phyloP scores from a whole-genome alignment of 2,797 vertebrate genomes.

The Hephaestus fuliginosus region DNA sequence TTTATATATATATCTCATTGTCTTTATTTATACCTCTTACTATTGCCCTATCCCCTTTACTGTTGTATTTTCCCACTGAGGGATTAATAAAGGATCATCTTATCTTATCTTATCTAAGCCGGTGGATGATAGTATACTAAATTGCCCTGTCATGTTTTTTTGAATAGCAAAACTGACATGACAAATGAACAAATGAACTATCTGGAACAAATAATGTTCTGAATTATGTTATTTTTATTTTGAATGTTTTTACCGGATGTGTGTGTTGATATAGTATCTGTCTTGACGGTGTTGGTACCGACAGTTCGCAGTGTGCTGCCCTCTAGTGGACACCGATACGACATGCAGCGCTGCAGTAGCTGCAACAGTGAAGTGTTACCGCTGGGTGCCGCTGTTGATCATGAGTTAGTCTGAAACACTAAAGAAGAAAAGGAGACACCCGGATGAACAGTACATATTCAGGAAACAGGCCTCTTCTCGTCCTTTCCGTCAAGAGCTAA shows the following conservation, averaged over 20 bases:
- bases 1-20: too few relatives aligned
- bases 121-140: too few relatives aligned
- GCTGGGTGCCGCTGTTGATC: conserved; percentile 37
- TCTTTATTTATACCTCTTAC: too few relatives aligned
- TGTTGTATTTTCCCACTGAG: too few relatives aligned
- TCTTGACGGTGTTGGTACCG: background rate
- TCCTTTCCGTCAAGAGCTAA: conserved; percentile 62
- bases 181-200: too few relatives aligned
- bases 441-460: conserved; percentile 78
- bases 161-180: too few relatives aligned
- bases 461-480: fast-evolving
- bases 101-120: too few relatives aligned
- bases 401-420: fast-evolving
- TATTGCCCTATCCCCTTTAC: too few relatives aligned
- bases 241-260: background rate
- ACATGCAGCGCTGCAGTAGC: background rate
- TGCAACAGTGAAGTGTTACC: background rate
- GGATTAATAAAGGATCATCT: too few relatives aligned
- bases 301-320: background rate
- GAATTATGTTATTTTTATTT: background rate
- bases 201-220: too few relatives aligned
- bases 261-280: background rate
- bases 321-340: background rate
- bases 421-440: conserved; percentile 55
- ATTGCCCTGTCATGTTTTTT: too few relatives aligned